These are phyloP conservation scores for Tinamus guttatus DNA, from an alignment of 2,113 vertebrate species.

Conservation along the genomic window DNA sequence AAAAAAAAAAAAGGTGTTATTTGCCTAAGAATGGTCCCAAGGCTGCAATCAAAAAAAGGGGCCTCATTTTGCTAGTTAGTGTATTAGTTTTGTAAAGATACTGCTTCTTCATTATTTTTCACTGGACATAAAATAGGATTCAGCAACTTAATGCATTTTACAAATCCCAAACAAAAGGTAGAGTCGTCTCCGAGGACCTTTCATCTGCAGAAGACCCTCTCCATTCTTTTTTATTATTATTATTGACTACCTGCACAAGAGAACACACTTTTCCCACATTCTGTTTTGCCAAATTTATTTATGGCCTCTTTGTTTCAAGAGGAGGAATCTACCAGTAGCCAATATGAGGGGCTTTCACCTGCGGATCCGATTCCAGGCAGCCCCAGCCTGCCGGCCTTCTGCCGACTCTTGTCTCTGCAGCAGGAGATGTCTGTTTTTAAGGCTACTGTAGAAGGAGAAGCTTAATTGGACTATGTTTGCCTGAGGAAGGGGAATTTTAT, in stretches of 20 bases:
- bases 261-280: not conserved
- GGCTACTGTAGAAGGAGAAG: not conserved
- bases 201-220: not conserved
- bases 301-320: not conserved
- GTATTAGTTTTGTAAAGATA: not conserved
- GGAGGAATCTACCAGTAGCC: not conserved
- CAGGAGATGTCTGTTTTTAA: not conserved
- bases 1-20: not conserved
- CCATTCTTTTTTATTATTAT: not conserved
- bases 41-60: not conserved
- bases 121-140: not conserved
- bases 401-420: not conserved
- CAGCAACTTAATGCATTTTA: not conserved
- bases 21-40: not conserved
- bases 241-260: not conserved
- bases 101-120: conserved; percentile 2
- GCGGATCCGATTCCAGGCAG: not conserved
- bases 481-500: not conserved
- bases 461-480: not conserved
- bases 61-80: not conserved
- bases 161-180: not conserved
- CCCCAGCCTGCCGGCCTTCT: not conserved
- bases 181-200: not conserved
- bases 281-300: not conserved
- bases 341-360: not conserved